A percentile compares a stretch with the other conserved stretches of the same genome.
Evolutionary conservation across 2,888 invertebrate genomes (phyloP).

Genomic region (Schizotus pectinicornis): DNA sequence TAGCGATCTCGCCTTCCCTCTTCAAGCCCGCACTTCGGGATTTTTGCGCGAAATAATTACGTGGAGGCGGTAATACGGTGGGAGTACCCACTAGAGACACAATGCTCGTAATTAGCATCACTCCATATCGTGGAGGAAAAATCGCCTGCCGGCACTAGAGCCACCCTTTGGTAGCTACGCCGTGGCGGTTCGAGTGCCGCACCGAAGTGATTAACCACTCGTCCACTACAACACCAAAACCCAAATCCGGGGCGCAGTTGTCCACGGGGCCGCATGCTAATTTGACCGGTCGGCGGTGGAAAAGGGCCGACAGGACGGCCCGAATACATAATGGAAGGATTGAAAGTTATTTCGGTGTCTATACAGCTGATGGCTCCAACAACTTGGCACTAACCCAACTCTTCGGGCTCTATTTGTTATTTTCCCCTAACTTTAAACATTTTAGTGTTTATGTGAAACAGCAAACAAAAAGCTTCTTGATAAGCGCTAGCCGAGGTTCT

Average conservation of each 20-base stretch:
- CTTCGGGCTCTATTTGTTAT: too few species aligned
- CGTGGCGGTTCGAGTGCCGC: constrained; percentile 21
- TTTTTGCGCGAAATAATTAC: constrained; percentile 18
- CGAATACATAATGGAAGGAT: background rate
- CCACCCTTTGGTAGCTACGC: constrained; percentile 17
- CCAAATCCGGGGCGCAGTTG: too few species aligned
- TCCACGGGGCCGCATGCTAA: too few species aligned
- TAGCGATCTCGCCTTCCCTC: constrained; percentile 5
- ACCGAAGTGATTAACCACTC: constrained; percentile 16
- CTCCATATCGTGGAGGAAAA: constrained; percentile 13
- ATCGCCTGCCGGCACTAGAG: constrained; percentile 21
- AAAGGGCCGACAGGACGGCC: constrained; percentile 1
- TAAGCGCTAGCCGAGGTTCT: too few species aligned
- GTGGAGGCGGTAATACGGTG: background rate
- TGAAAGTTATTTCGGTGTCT: constrained; percentile 4
- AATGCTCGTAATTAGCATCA: constrained; percentile 26
- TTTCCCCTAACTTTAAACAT: too few species aligned
- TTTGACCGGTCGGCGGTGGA: background rate
- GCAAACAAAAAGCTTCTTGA: too few species aligned
- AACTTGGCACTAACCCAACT: too few species aligned
- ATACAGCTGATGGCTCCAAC: too few species aligned
- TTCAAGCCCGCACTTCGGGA: background rate
- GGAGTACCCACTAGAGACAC: constrained; percentile 7
- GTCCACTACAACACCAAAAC: background rate
- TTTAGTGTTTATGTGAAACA: too few species aligned